phyloP scores from a whole-genome alignment of 2,888 invertebrate species.

The Hedya salicella region DNA sequence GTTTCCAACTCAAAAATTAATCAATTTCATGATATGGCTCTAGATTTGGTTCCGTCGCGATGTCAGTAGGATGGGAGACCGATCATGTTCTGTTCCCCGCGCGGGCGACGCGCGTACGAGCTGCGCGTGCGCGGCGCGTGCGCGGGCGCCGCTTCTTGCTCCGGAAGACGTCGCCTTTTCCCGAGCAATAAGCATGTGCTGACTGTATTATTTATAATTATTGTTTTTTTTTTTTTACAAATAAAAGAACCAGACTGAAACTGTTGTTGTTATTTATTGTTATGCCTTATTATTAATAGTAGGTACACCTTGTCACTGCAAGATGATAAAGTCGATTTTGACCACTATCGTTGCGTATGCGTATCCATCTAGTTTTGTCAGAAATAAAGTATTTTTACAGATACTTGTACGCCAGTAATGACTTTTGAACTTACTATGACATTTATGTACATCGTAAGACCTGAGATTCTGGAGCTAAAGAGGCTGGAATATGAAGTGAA shows the following conservation, averaged over 20 bases:
- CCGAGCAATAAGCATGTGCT: constrained; percentile 82
- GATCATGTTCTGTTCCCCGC: constrained; percentile 42
- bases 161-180: constrained; percentile 83
- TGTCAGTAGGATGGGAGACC: constrained; percentile 17
- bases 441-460: no score
- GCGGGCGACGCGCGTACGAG: constrained; percentile 40
- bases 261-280: constrained; percentile 45
- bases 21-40: not conserved
- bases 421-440: no score
- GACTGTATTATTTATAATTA: constrained; percentile 76
- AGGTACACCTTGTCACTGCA: no score
- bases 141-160: constrained; percentile 74
- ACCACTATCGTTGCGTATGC: no score
- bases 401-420: no score
- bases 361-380: no score
- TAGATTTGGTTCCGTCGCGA: not conserved
- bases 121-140: constrained; percentile 48
- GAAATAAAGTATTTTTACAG: no score
- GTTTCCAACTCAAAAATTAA: no score
- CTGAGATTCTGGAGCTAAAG: no score
- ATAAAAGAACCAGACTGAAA: constrained; percentile 82
- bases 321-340: no score
- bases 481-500: no score
- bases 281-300: not conserved
- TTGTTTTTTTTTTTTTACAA: constrained; percentile 81